Conservation (phyloP, 2,113 vertebrate genomes). For the Myodes glareolus region DNA sequence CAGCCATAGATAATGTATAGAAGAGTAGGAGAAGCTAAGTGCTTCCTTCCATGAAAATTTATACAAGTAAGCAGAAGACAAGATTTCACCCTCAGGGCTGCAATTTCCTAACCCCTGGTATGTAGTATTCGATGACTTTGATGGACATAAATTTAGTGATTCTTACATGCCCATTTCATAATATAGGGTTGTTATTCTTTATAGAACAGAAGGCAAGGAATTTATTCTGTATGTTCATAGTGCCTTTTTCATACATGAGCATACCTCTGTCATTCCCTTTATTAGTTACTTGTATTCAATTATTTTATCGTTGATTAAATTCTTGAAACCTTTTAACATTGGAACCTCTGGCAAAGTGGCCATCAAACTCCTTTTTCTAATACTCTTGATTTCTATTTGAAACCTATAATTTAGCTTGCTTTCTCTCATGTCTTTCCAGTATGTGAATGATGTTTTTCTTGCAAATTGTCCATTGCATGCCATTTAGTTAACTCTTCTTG, state of each 20-base stretch:
- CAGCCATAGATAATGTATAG: neutral
- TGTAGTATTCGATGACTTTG: slow-evolving; percentile 1
- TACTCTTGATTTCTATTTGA: slow-evolving; percentile 18
- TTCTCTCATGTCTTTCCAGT: neutral
- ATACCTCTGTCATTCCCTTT: neutral
- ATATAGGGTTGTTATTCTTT: slow-evolving; percentile 17
- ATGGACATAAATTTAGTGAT: slow-evolving; percentile 38
- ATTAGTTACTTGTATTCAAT: neutral
- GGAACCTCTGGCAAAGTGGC: neutral
- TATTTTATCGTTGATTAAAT: neutral
- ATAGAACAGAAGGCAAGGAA: neutral
- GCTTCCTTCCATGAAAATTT: slow-evolving; percentile 14
- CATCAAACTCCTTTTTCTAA: neutral
- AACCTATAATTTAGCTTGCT: slow-evolving; percentile 35
- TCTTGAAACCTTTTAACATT: slow-evolving; percentile 31
- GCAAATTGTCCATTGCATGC: neutral
- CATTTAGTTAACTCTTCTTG: neutral
- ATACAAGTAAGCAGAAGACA: neutral
- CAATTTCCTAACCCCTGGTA: neutral
- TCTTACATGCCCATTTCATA: neutral
- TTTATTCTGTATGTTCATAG: neutral
- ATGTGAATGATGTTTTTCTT: slow-evolving; percentile 1
- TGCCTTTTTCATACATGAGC: neutral
- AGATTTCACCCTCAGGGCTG: neutral
- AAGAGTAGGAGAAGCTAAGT: neutral